Base-by-base conservation (phyloP, 1,140 invertebrate genomes). In the Drosophila sp. region DNA sequence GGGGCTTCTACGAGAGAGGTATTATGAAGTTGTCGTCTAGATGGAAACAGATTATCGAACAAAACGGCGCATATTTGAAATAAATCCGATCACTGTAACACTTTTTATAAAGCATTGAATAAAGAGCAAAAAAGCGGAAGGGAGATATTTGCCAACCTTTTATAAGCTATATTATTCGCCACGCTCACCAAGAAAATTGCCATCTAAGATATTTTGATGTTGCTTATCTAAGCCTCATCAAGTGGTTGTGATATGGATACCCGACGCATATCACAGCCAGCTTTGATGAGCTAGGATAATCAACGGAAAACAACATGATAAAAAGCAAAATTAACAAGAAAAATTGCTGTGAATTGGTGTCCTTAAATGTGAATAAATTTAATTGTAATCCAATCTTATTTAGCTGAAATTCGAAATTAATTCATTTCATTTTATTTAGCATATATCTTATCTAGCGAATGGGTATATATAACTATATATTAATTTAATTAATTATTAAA, bases 211-310 rank as follows among this genome's bases (percentile, higher is more conserved):
- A 72, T 71, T 76, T 71, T 76, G 84, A 91, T 91, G 90, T 91
- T 91, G 90, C 90, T 91, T 89, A 90, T 77, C 92, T 82, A 86
- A 92, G 82, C 77, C 91, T 92, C 91, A 95, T 94, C 94, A 96
- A 95, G 94, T 96, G 95, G 95, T 93, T 95, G 95, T 96, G 95
- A 95, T 95, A 94, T 96, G 95, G 94, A 93, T 91, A 92, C 80
- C 86, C 91, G 80, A 93, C 92, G 93, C 95, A 96, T 97, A 96
- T 97, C 96, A 97, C 96, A 97, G 96, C 96, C 96, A 96, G 96
- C 96, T 96, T 97, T 97, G 96, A 97, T 97, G 96, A 97, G 96
- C 96, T 92, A 90, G 91, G 91, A 92, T 91, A 91, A 91, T 86
- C 90, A 91, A 91, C 90, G 90, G 86, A 74, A 84, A 54, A 80